Percentiles rank a stretch among this genome's conserved stretches.
Conservation (phyloP, 2,888 invertebrate species). For the Bellardia bayeri region DNA sequence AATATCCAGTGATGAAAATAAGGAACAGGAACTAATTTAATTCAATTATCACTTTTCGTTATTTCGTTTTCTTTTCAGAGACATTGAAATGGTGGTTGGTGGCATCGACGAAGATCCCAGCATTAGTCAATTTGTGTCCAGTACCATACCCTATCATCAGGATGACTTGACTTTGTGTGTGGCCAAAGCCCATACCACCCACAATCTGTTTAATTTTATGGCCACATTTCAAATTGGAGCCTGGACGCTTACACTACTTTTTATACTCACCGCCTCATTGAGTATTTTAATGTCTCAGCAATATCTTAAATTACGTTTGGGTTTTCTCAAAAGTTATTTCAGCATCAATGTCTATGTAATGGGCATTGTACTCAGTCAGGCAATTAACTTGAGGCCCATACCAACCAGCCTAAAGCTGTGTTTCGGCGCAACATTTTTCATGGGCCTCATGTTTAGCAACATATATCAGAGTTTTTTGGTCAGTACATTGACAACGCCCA, state of each 20-base stretch:
- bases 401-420: constrained; percentile 75
- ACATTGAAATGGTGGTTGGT: constrained; percentile 82
- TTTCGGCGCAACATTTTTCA: constrained; percentile 76
- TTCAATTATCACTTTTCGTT: background rate
- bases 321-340: constrained; percentile 71
- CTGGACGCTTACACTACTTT: constrained; percentile 75
- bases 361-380: constrained; percentile 78
- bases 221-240: constrained; percentile 75
- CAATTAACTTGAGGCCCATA: constrained; percentile 59
- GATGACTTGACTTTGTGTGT: constrained; percentile 84
- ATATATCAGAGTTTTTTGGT: constrained; percentile 82
- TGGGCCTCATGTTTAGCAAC: constrained; percentile 80
- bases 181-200: constrained; percentile 78
- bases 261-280: constrained; percentile 75
- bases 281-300: constrained; percentile 75
- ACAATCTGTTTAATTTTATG: constrained; percentile 81
- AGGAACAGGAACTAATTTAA: background rate
- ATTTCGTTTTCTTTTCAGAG: constrained; percentile 72
- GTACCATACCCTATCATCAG: constrained; percentile 82
- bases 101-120: constrained; percentile 83
- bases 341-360: constrained; percentile 74
- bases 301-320: constrained; percentile 58
- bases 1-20: too few relatives aligned
- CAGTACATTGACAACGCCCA: constrained; percentile 82
- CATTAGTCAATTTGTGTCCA: constrained; percentile 80